These are phyloP conservation scores for Chelonoidis abingdonii DNA, from an alignment of 2,113 vertebrate species.

Conservation along the genomic window DNA sequence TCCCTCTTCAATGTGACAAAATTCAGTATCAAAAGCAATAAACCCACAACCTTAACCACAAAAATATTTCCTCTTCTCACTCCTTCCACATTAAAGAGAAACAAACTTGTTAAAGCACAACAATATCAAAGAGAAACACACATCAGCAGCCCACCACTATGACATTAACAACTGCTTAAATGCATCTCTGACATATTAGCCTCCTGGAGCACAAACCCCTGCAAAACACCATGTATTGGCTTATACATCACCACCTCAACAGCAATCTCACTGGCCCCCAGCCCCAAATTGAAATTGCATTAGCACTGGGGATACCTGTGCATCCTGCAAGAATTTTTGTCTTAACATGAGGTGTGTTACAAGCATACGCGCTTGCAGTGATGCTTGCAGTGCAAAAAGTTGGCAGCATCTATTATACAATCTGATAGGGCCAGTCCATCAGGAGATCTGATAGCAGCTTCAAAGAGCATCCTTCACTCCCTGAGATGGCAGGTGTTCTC, in stretches of 20 bases:
- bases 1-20: not conserved
- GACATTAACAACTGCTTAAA: not conserved
- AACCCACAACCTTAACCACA: not conserved
- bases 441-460: not conserved
- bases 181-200: not conserved
- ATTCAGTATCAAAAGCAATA: not conserved
- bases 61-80: not conserved
- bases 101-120: not conserved
- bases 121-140: not conserved
- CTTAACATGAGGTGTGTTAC: not conserved
- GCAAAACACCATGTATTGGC: not conserved
- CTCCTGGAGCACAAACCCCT: not conserved
- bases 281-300: not conserved
- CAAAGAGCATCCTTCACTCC: not conserved
- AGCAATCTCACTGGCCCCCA: not conserved
- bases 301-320: not conserved
- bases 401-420: not conserved
- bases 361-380: not conserved
- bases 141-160: not conserved
- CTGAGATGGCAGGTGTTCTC: not conserved
- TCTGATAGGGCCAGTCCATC: not conserved
- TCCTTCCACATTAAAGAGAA: not conserved
- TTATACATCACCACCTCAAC: not conserved
- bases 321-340: not conserved
- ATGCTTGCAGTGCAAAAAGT: not conserved